phyloP scores from a whole-genome alignment of 1,140 invertebrate genomes.

The Lysiphlebus fabarum region DNA sequence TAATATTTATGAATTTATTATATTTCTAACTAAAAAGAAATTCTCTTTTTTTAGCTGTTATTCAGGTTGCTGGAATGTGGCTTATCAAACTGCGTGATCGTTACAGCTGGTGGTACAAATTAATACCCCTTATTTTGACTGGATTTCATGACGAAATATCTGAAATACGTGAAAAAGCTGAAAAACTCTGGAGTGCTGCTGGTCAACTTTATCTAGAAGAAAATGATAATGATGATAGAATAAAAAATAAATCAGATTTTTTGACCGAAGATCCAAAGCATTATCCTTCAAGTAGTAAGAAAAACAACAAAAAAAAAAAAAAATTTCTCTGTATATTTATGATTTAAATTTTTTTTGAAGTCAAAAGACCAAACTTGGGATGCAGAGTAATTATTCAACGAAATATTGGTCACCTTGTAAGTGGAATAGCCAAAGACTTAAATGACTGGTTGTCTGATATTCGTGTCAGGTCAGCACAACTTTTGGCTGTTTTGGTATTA shows the following conservation, averaged over 20 bases:
- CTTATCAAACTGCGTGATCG: slow-evolving; percentile 67
- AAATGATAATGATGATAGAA: slow-evolving; percentile 72
- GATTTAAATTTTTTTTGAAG: slow-evolving; percentile 42
- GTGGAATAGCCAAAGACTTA: slow-evolving; percentile 65
- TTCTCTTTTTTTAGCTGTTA: slow-evolving; percentile 55
- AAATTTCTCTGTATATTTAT: slow-evolving; percentile 1
- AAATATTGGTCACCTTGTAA: slow-evolving; percentile 66
- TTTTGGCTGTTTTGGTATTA: slow-evolving; percentile 67
- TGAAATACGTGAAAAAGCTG: slow-evolving; percentile 60
- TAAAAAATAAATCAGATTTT: slow-evolving; percentile 73
- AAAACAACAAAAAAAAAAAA: slow-evolving; percentile 1
- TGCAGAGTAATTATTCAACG: slow-evolving; percentile 70
- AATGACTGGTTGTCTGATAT: slow-evolving; percentile 70
- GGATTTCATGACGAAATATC: slow-evolving; percentile 70
- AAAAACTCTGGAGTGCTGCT: slow-evolving; percentile 64
- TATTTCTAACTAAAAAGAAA: not conserved
- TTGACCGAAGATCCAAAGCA: slow-evolving; percentile 57
- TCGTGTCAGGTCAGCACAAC: slow-evolving; percentile 68
- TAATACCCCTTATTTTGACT: slow-evolving; percentile 74
- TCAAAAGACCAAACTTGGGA: slow-evolving; percentile 69
- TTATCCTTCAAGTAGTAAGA: slow-evolving; percentile 63
- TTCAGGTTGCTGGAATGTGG: slow-evolving; percentile 66
- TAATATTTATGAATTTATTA: not conserved
- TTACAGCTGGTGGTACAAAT: slow-evolving; percentile 74
- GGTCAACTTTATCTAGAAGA: slow-evolving; percentile 70